These are phyloP conservation scores for Campylomormyrus tamandua DNA, from an alignment of 2,113 vertebrate species.

Conservation along the genomic window DNA sequence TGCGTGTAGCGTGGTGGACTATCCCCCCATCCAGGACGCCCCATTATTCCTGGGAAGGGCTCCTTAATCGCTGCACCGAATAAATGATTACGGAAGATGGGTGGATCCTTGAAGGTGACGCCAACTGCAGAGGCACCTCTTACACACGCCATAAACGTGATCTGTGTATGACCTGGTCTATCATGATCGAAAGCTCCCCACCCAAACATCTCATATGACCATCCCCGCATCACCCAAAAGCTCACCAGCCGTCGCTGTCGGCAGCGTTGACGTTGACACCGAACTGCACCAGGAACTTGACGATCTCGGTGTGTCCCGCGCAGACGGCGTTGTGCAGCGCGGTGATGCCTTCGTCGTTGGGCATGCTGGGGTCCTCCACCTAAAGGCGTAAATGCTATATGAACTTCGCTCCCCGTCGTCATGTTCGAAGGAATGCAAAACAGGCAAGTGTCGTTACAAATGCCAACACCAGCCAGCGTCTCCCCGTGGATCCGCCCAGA, in stretches of 20 bases:
- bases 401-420: not conserved
- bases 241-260: conserved; percentile 95
- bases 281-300: conserved; percentile 94
- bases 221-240: not conserved
- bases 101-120: not conserved
- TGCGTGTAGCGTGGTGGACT: not conserved
- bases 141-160: not conserved
- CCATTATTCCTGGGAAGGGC: not conserved
- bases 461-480: not conserved
- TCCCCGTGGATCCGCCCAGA: not conserved
- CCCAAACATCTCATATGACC: not conserved
- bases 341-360: conserved; percentile 95
- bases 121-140: not conserved
- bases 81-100: not conserved
- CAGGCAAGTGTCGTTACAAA: not conserved
- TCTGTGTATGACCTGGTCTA: not conserved
- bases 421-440: not conserved
- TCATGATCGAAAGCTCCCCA: not conserved
- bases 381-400: conserved; percentile 32
- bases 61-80: not conserved
- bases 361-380: conserved; percentile 93
- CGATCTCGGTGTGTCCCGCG: conserved; percentile 89
- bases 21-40: not conserved
- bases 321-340: conserved; percentile 95
- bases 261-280: conserved; percentile 95